Evolutionary conservation across 2,113 vertebrate genomes (phyloP).

Genomic region (Bubo scandiacus): DNA sequence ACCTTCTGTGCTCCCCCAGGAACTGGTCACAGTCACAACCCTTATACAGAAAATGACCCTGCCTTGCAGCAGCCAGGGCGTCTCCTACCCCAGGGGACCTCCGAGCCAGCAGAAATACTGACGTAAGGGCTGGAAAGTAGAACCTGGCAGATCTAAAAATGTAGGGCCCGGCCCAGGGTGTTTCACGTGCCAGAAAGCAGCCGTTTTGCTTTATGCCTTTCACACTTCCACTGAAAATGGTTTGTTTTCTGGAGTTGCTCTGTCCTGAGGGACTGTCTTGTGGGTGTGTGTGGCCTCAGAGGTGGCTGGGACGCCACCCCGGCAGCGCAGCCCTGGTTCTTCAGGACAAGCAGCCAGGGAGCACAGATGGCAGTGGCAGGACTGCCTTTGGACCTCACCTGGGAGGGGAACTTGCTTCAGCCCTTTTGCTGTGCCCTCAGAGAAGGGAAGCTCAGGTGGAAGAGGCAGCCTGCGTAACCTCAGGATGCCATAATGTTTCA

Average conservation of each 20-base stretch:
- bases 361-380: rapidly evolving
- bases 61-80: neutral
- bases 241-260: neutral
- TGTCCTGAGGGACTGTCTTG: neutral
- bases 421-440: neutral
- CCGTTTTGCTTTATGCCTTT: neutral
- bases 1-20: neutral
- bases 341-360: neutral
- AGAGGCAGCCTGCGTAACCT: rapidly evolving
- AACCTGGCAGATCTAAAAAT: neutral
- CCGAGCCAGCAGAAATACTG: neutral
- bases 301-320: neutral
- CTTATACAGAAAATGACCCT: neutral
- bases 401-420: neutral
- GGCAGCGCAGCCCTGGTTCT: neutral
- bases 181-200: neutral
- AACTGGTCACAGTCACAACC: neutral
- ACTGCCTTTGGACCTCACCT: neutral
- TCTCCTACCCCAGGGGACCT: neutral
- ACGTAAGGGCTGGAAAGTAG: neutral
- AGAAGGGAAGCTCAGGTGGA: neutral
- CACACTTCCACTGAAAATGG: neutral
- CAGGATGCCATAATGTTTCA: rapidly evolving
- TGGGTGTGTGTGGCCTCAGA: neutral
- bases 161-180: neutral